These are phyloP conservation scores for Dolichopus griseipennis DNA, from an alignment of 2,888 invertebrate species.

Conservation along the genomic window DNA sequence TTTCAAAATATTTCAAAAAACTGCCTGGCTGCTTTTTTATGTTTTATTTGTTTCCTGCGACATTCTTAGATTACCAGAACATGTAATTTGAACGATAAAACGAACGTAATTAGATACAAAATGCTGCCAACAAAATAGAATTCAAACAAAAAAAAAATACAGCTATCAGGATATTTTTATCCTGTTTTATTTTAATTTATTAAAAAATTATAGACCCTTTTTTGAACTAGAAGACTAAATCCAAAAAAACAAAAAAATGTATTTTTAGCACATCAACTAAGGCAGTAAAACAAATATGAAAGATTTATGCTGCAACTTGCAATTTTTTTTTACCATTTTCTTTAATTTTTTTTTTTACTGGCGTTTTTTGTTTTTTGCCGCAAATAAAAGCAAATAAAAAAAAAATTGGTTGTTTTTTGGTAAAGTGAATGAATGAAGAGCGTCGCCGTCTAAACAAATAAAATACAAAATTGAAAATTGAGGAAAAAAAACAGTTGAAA, in stretches of 20 bases:
- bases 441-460: conserved; percentile 1
- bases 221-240: background rate
- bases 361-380: no score
- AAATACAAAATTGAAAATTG: no score
- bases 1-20: no score
- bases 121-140: background rate
- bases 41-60: no score
- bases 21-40: no score
- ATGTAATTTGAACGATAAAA: background rate
- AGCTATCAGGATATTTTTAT: background rate
- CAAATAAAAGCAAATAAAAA: background rate
- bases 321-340: background rate
- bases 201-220: no score
- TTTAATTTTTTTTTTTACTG: background rate
- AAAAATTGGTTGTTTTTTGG: no score
- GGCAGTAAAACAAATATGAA: background rate
- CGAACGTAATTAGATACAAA: background rate
- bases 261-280: background rate
- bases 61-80: no score
- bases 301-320: background rate
- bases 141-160: no score
- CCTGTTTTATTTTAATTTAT: background rate
- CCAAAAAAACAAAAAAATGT: background rate
- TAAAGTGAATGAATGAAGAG: background rate
- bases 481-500: no score